A percentile compares a stretch with the other conserved stretches of the same genome.
Evolutionary conservation across 2,888 invertebrate genomes (phyloP).

Genomic region (Drosophila maculinotata): DNA sequence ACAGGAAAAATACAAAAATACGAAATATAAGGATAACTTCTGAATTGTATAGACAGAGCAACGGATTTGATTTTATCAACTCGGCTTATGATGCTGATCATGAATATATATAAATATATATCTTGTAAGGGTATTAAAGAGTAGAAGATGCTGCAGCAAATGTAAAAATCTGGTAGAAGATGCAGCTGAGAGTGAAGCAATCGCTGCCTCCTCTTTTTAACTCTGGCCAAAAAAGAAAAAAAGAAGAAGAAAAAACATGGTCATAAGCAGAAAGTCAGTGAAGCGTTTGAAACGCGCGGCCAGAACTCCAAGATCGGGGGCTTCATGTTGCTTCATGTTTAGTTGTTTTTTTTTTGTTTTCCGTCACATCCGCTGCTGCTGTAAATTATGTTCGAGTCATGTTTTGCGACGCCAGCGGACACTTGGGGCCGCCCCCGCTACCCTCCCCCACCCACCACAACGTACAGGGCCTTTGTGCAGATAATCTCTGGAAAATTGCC

Average conservation of each 20-base stretch:
- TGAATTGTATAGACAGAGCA: no score
- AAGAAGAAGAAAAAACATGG: conserved; percentile 9
- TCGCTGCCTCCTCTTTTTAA: neutral
- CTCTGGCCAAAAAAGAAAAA: conserved; percentile 4
- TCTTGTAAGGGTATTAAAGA: conserved; percentile 2
- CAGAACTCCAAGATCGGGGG: conserved; percentile 71
- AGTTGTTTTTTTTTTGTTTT: conserved; percentile 38
- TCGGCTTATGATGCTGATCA: no score
- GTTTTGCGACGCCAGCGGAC: conserved; percentile 53
- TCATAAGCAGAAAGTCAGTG: conserved; percentile 53
- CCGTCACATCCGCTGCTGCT: conserved; percentile 68
- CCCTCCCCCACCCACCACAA: neutral
- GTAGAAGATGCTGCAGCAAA: conserved; percentile 24
- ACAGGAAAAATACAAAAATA: no score
- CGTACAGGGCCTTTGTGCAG: conserved; percentile 37
- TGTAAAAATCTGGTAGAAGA: conserved; percentile 26
- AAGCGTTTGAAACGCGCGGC: conserved; percentile 64
- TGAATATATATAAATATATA: no score
- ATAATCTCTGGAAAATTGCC: conserved; percentile 51
- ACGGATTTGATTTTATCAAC: no score
- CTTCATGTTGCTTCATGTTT: conserved; percentile 58
- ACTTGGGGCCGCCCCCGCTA: conserved; percentile 16
- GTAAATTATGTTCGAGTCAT: conserved; percentile 81
- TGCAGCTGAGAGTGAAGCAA: conserved; percentile 34
- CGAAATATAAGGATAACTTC: no score